Conservation (phyloP, 2,113 vertebrate genomes). For the Hucho hucho region DNA sequence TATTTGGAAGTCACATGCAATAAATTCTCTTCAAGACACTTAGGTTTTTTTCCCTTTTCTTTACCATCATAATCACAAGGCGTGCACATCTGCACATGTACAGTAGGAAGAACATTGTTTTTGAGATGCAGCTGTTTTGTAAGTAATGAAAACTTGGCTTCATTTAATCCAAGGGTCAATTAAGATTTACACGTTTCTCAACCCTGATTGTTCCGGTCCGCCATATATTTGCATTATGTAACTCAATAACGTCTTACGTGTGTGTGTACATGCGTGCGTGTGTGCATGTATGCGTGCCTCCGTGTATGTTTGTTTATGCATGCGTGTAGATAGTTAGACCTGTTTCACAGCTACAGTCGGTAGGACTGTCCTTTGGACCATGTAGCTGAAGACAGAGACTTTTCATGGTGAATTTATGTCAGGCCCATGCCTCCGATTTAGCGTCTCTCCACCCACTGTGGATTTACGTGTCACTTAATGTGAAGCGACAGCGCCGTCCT, state of each 20-base stretch:
- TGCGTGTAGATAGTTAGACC: too few species aligned
- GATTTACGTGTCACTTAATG: slow-evolving; percentile 72
- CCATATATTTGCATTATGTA: not conserved
- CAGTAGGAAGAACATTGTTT: not conserved
- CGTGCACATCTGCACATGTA: slow-evolving; percentile 18
- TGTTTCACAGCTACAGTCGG: too few species aligned
- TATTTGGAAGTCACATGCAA: slow-evolving; percentile 47
- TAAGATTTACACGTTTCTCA: too few species aligned
- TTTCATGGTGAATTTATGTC: slow-evolving; percentile 67
- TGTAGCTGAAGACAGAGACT: slow-evolving; percentile 72
- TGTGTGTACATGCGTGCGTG: slow-evolving; percentile 59
- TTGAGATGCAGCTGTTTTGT: too few species aligned
- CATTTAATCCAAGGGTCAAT: too few species aligned
- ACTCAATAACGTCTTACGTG: not conserved
- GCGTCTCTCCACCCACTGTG: slow-evolving; percentile 55
- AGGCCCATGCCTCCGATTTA: slow-evolving; percentile 63
- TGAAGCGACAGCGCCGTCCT: slow-evolving; percentile 70
- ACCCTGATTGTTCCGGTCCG: too few species aligned
- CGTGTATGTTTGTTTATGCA: too few species aligned
- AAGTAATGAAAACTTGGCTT: too few species aligned
- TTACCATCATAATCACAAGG: slow-evolving; percentile 11
- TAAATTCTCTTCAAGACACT: slow-evolving; percentile 39
- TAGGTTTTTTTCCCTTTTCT: slow-evolving; percentile 5
- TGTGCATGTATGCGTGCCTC: too few species aligned
- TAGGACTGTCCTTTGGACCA: too few species aligned